Evolutionary conservation across 2,113 vertebrate genomes (phyloP), one percentile per base, ranked within the genome.

Genomic region (Pseudorectes ferrugineus): DNA sequence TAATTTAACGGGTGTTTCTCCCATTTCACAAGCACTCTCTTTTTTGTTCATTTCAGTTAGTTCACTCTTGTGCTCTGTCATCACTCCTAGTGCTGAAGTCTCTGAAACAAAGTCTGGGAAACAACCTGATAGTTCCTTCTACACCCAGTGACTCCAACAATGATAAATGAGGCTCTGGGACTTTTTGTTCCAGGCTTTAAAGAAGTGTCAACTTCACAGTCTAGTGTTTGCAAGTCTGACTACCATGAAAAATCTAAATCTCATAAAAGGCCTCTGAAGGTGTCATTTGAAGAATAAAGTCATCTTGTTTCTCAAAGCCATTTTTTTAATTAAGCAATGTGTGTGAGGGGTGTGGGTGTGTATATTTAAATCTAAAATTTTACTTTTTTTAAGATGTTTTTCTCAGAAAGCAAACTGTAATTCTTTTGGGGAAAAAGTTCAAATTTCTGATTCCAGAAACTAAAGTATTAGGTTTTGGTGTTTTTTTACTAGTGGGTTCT

Each of bases 321-420:
- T 3, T 35, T 77, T 71, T 58, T 55, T 38, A 63, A 72, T 11
- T 58, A 48, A 58, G 3, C 1, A 14, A 1, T 26, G 4, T 38
- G 14, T 22, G 5, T 11, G 2, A 21, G 1, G 2, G 20, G 9
- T 8, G 35, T 38, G 20, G 12, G 6, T 36, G 2, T n/a, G 1
- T 28, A 29, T 23, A 29, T 12, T 11, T 24, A 42, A 49, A 59
- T 42, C 19, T 29, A 10, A 49, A 70, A 23, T 22, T n/a, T n/a
- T 42, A 23, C 20, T 31, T 24, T 43, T 46, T 33, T n/a, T 4
- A 51, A 46, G 25, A n/a, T 6, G 10, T 3, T 40, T 15, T 40
- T 83, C 7, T 76, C 20, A 55, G 11, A 76, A 68, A 67, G 5
- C 15, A 73, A 73, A 29, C 6, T 77, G 29, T 12, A 58, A 35